These are phyloP conservation scores for Hermodice carunculata DNA, from an alignment of 2,888 invertebrate genomes.

Conservation along the genomic window DNA sequence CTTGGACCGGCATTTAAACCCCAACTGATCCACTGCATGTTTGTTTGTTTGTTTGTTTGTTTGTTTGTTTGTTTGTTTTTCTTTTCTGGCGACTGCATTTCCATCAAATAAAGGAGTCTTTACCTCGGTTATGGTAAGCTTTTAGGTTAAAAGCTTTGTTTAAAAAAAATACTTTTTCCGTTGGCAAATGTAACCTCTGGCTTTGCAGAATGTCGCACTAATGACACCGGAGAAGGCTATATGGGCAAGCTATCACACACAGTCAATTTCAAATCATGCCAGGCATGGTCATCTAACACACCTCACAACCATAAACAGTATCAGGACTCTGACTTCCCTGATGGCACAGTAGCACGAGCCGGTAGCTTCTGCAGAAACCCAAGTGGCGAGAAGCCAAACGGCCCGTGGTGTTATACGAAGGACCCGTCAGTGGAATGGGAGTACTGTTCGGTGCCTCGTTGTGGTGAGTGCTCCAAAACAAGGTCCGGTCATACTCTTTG, in stretches of 20 bases:
- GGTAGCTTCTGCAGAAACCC: slow-evolving; percentile 94
- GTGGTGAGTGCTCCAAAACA: slow-evolving; percentile 75
- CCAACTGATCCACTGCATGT: no score
- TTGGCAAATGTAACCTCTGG: no score
- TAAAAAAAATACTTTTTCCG: no score
- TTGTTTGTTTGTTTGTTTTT: no score
- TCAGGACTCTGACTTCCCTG: slow-evolving; percentile 2
- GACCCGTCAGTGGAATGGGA: slow-evolving; percentile 88
- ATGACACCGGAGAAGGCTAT: not conserved
- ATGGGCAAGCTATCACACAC: not conserved
- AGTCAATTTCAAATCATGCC: slow-evolving; percentile 3
- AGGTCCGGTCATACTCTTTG: no score
- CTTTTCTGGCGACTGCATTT: no score
- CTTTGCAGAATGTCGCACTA: slow-evolving; percentile 3
- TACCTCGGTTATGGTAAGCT: no score
- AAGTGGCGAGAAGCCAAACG: slow-evolving; percentile 75
- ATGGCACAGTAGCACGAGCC: slow-evolving; percentile 76
- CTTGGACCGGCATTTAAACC: no score
- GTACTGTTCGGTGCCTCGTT: slow-evolving; percentile 87
- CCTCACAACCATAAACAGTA: slow-evolving; percentile 15
- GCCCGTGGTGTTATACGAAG: slow-evolving; percentile 94
- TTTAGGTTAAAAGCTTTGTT: no score
- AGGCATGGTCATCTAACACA: slow-evolving; percentile 1
- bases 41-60: no score
- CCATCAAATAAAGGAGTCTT: no score